These are phyloP conservation scores for Diorhabda carinulata DNA, from an alignment of 1,140 invertebrate species.

Conservation along the genomic window DNA sequence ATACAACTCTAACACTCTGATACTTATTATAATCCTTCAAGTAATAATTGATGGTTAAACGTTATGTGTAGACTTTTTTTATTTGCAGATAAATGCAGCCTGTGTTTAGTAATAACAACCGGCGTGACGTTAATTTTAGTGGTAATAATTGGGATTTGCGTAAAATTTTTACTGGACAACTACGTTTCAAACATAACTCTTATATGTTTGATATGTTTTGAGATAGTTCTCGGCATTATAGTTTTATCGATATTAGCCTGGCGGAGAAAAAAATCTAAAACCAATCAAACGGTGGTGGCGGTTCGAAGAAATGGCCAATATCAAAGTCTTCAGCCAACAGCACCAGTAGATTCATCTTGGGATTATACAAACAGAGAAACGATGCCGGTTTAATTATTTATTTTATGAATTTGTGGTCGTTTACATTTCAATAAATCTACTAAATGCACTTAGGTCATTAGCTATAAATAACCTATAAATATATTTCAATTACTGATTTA, in stretches of 20 bases:
- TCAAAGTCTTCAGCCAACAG: conserved; percentile 7
- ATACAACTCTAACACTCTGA: too few relatives aligned
- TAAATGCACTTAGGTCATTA: too few relatives aligned
- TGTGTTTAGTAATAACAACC: conserved; percentile 11
- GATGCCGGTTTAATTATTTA: conserved; percentile 1
- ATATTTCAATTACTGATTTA: too few relatives aligned
- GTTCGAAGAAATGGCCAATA: conserved; percentile 11
- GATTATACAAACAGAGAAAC: conserved; percentile 11
- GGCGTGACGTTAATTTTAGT: conserved; percentile 7
- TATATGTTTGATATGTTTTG: conserved; percentile 4
- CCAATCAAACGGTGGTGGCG: neutral
- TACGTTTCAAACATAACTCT: conserved; percentile 10
- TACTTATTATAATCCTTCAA: too few relatives aligned
- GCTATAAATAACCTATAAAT: too few relatives aligned
- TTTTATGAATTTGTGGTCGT: neutral
- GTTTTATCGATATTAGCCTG: neutral
- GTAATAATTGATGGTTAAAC: too few relatives aligned
- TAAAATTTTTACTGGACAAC: conserved; percentile 2
- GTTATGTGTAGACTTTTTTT: neutral
- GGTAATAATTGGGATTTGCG: conserved; percentile 8
- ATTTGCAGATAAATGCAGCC: conserved; percentile 13
- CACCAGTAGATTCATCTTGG: conserved; percentile 9
- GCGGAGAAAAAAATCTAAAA: neutral
- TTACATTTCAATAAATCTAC: too few relatives aligned
- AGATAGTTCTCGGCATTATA: neutral